Percentiles rank a stretch among this genome's conserved stretches.
phyloP scores from a whole-genome alignment of 2,888 invertebrate species.

The Cerastoderma edule region DNA sequence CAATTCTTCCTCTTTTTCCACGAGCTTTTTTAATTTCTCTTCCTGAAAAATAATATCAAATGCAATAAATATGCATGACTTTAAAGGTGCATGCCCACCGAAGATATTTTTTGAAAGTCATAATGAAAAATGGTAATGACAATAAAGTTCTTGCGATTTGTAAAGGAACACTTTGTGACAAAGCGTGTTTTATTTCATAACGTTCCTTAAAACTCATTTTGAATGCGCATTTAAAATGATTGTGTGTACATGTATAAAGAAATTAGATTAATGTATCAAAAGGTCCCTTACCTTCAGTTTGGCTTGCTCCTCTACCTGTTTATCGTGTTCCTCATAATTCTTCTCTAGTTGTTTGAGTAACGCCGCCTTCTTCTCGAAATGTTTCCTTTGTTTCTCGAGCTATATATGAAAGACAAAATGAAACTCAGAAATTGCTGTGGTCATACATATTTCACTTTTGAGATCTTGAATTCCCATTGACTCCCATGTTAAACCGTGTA shows the following conservation, averaged over 20 bases:
- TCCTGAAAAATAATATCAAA: conserved; percentile 26
- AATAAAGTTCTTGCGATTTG: too few relatives aligned
- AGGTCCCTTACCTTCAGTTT: conserved; percentile 35
- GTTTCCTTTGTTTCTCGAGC: conserved; percentile 50
- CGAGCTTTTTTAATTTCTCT: conserved; percentile 40
- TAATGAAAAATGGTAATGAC: too few relatives aligned
- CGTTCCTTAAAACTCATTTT: too few relatives aligned
- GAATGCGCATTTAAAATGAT: too few relatives aligned
- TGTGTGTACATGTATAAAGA: too few relatives aligned
- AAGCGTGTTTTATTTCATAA: too few relatives aligned
- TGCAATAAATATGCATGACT: too few relatives aligned
- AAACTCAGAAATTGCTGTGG: neutral
- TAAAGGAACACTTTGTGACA: too few relatives aligned
- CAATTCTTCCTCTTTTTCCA: conserved; percentile 36
- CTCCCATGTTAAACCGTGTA: too few relatives aligned
- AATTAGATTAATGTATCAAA: neutral
- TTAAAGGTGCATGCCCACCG: too few relatives aligned
- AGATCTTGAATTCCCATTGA: too few relatives aligned
- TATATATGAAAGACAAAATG: conserved; percentile 17
- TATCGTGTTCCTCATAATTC: conserved; percentile 27
- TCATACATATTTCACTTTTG: neutral
- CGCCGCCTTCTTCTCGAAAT: conserved; percentile 33
- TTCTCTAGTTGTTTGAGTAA: conserved; percentile 38
- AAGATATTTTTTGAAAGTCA: too few relatives aligned
- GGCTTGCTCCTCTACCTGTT: conserved; percentile 36